Percentiles rank a stretch among this genome's conserved stretches.
These are phyloP conservation scores for Catalaphyllia jardinei DNA, from an alignment of 64 coral and sea anemone species.

Conservation along the genomic window DNA sequence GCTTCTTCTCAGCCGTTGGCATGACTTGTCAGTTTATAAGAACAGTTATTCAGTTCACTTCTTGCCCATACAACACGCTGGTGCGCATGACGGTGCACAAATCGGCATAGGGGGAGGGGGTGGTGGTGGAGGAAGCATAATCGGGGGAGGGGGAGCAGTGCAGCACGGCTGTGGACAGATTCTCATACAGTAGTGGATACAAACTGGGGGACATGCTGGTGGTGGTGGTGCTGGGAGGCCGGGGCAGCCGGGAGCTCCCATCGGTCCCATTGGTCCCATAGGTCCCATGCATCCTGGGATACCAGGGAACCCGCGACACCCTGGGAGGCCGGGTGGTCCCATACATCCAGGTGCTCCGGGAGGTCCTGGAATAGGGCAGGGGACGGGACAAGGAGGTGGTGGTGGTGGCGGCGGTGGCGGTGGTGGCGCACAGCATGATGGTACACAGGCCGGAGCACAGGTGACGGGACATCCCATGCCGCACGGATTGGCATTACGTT, in stretches of 20 bases:
- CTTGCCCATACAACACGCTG: slow-evolving; percentile 64
- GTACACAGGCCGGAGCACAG: slow-evolving; percentile 67
- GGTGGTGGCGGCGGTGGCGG: slow-evolving; percentile 57
- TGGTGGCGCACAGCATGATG: slow-evolving; percentile 75
- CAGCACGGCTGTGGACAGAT: slow-evolving; percentile 89
- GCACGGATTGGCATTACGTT: slow-evolving; percentile 71
- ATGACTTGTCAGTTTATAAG: neutral
- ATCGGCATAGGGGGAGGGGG: slow-evolving; percentile 72
- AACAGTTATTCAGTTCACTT: slow-evolving; percentile 6
- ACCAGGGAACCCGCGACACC: slow-evolving; percentile 63
- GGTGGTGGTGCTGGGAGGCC: slow-evolving; percentile 75
- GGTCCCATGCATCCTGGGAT: slow-evolving; percentile 57
- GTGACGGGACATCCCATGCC: slow-evolving; percentile 35
- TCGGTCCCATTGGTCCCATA: slow-evolving; percentile 60
- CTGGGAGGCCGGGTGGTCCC: slow-evolving; percentile 75
- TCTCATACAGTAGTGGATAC: slow-evolving; percentile 95
- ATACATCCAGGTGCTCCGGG: slow-evolving; percentile 72
- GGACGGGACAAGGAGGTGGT: slow-evolving; percentile 44
- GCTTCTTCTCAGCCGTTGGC: neutral
- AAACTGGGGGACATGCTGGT: slow-evolving; percentile 89
- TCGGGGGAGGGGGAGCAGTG: slow-evolving; percentile 59
- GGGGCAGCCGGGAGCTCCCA: slow-evolving; percentile 72
- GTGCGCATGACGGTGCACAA: slow-evolving; percentile 73
- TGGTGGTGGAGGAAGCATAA: slow-evolving; percentile 40
- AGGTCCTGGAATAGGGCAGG: slow-evolving; percentile 75